Evolutionary conservation across 2,888 invertebrate genomes (phyloP).

Genomic region (Urechis unicinctus): DNA sequence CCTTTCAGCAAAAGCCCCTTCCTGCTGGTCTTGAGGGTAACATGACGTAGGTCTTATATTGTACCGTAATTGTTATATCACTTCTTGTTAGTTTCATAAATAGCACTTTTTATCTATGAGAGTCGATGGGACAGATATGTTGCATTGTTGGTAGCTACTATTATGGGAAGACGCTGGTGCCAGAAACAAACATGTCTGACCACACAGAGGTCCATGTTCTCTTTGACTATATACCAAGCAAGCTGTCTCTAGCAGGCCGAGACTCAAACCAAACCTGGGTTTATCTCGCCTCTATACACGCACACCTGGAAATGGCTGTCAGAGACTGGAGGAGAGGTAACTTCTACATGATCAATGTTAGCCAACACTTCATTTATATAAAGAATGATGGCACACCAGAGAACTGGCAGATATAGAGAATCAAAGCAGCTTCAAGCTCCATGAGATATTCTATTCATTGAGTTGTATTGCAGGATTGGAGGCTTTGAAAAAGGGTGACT

Average conservation of each 20-base stretch:
- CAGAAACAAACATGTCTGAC: conserved; percentile 19
- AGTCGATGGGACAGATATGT: no score
- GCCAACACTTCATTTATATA: no score
- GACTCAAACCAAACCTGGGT: conserved; percentile 13
- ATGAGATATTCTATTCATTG: neutral
- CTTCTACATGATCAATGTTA: no score
- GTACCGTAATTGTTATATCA: neutral
- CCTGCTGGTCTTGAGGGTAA: no score
- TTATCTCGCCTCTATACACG: conserved; percentile 26
- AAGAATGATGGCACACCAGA: neutral
- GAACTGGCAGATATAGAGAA: no score
- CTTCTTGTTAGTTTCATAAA: neutral
- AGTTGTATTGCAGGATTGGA: neutral
- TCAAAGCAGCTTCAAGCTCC: no score
- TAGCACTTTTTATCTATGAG: neutral
- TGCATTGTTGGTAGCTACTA: neutral
- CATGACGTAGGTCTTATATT: no score
- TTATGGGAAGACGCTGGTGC: conserved; percentile 10
- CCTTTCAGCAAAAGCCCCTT: no score
- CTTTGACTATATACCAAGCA: conserved; percentile 23
- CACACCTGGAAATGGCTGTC: conserved; percentile 16
- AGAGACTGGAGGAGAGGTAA: conserved; percentile 22
- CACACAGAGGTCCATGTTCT: conserved; percentile 22
- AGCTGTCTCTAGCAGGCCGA: conserved; percentile 16
- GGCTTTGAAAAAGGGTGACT: neutral